Evolutionary conservation across 2,797 vertebrate species (phyloP), one percentile per base, ranked within the genome.

Genomic region (Sebastolobus alascanus): DNA sequence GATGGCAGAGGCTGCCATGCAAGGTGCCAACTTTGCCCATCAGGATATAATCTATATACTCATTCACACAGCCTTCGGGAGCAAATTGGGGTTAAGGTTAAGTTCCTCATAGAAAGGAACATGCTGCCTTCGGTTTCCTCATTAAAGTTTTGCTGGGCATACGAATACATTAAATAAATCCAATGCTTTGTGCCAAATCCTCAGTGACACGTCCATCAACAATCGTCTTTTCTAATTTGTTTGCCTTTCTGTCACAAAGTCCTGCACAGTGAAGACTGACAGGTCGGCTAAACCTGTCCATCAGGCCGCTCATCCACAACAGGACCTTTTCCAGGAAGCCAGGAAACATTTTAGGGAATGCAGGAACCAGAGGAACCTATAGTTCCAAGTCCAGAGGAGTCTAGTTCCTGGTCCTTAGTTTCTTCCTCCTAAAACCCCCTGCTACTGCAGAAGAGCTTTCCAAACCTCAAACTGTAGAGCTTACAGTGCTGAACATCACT

Each of bases 241-340:
- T 77, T 85, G 56, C 60, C 35, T 79, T 65, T 60, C 54, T 72
- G 7, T 50, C 13, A 20, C 61, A 59, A 20, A 35, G 18, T 38
- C n/a, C 4, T 14, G 69, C 64, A 46, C 33, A 37, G 22, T 46
- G 64, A 50, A 13, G 25, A 71, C 40, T 3, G 50, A 40, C 35
- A 10, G 40, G 22, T 72, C 13, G 6, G 50, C 66, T 38, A n/a
- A 84, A 87, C 82, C 75, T 61, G 80, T 80, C 69, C 11, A 40
- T 75, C 76, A 50, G 55, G 61, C 40, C 3, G 5, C 6, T 60
- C 18, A 56, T 56, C 25, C n/a, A 67, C 7, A 4, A 18, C 27
- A 27, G 25, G 12, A 75, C 22, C 43, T 67, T 56, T 60, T n/a
- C 8, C 14, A 52, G 46, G 20, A 71, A 79, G 18, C 6, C 13